Evolutionary conservation across 2,888 invertebrate species (phyloP).

Genomic region (Villa cingulata): DNA sequence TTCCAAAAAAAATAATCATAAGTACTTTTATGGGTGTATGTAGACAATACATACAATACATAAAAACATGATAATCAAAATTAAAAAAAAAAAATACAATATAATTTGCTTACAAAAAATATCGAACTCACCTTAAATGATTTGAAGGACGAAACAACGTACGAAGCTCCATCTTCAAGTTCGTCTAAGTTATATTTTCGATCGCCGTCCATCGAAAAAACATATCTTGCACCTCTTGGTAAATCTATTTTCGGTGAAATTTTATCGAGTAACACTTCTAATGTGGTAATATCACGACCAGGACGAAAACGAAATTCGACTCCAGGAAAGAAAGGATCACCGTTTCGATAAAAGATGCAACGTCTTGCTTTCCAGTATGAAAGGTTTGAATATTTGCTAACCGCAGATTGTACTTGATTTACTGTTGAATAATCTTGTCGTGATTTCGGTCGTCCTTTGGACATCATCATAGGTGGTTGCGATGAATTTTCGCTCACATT

Average conservation of each 20-base stretch:
- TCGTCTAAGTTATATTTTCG: conserved; percentile 73
- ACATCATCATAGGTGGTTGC: conserved; percentile 30
- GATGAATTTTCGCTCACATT: conserved; percentile 47
- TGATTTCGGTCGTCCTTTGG: conserved; percentile 31
- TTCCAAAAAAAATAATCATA: no score
- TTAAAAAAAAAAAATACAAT: no score
- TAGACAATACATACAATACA: no score
- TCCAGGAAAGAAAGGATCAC: conserved; percentile 83
- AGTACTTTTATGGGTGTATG: no score
- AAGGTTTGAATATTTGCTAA: conserved; percentile 56
- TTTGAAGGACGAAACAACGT: conserved; percentile 85
- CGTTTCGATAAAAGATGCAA: conserved; percentile 85
- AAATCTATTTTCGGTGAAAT: conserved; percentile 77
- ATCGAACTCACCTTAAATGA: conserved; percentile 67
- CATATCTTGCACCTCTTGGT: conserved; percentile 76
- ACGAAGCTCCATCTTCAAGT: conserved; percentile 79
- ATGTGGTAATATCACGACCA: conserved; percentile 70
- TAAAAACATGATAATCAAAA: no score
- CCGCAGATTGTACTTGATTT: conserved; percentile 33
- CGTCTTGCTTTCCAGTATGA: conserved; percentile 78
- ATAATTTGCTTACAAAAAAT: no score
- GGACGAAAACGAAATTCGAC: conserved; percentile 80
- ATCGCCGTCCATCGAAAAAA: conserved; percentile 86
- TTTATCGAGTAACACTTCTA: conserved; percentile 75
- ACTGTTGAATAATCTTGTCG: conserved; percentile 29